phyloP scores from a whole-genome alignment of 2,888 invertebrate genomes.

The Pycnomerus fuliginosus region DNA sequence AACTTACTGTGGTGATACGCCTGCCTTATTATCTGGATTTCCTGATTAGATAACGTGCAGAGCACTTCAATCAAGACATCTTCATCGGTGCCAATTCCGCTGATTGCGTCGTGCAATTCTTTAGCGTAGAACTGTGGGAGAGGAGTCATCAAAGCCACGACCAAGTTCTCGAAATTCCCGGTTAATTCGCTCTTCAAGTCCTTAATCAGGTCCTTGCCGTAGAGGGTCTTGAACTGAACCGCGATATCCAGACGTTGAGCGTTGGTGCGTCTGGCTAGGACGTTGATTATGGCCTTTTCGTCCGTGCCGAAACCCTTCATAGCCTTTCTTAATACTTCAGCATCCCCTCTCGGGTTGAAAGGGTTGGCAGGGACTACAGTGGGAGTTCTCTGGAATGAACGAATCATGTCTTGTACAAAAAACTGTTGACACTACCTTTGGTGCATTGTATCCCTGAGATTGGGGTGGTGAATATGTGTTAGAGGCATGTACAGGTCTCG shows the following conservation, averaged over 20 bases:
- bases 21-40: constrained; percentile 75
- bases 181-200: constrained; percentile 86
- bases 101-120: constrained; percentile 80
- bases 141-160: constrained; percentile 83
- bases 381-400: constrained; percentile 63
- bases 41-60: constrained; percentile 82
- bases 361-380: constrained; percentile 75
- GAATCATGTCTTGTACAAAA: constrained; percentile 1
- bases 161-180: constrained; percentile 82
- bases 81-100: constrained; percentile 82
- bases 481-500: too few relatives aligned
- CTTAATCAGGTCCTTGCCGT: constrained; percentile 81
- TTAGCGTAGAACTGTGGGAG: constrained; percentile 81
- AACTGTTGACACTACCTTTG: not conserved
- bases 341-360: constrained; percentile 79
- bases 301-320: constrained; percentile 94
- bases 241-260: constrained; percentile 83
- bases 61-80: constrained; percentile 86
- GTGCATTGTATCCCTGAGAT: constrained; percentile 1
- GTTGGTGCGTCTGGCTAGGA: constrained; percentile 80
- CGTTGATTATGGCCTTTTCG: constrained; percentile 83
- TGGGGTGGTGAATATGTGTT: constrained; percentile 1
- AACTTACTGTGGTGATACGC: constrained; percentile 74
- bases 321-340: constrained; percentile 78
- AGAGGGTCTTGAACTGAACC: constrained; percentile 79